phyloP scores from a whole-genome alignment of 2,113 vertebrate species.

The Bubo blakistoni region DNA sequence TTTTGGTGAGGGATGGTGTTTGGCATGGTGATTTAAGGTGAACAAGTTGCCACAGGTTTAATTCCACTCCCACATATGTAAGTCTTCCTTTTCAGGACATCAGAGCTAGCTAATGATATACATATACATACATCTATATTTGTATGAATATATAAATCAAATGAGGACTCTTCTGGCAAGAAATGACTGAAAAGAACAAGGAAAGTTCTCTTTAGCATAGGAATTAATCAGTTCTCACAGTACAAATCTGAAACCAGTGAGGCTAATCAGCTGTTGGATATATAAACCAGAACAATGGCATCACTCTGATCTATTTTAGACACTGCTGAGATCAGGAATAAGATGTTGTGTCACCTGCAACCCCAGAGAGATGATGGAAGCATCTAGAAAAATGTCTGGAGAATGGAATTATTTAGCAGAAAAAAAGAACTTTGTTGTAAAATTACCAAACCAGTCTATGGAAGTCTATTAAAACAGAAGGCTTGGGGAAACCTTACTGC shows the following conservation, averaged over 20 bases:
- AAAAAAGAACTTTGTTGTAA: background rate
- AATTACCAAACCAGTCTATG: background rate
- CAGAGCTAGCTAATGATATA: background rate
- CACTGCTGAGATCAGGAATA: background rate
- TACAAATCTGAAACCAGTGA: background rate
- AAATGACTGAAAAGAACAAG: background rate
- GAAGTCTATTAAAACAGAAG: background rate
- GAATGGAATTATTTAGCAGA: background rate
- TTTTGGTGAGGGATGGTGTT: background rate
- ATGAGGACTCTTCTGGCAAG: background rate
- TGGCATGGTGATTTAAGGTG: background rate
- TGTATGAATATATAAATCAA: background rate
- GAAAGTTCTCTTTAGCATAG: background rate
- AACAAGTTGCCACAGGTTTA: background rate
- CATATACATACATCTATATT: background rate
- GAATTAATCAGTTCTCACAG: rapidly evolving
- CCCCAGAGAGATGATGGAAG: background rate
- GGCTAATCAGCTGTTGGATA: background rate
- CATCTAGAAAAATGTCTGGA: background rate
- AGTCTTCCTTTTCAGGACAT: background rate
- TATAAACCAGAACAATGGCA: background rate
- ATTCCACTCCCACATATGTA: background rate
- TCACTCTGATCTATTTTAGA: background rate
- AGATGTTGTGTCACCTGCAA: background rate
- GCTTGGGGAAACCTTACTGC: background rate